These are phyloP conservation scores for Cyprinodon diabolis DNA, from an alignment of 2,797 vertebrate genomes.

Conservation along the genomic window DNA sequence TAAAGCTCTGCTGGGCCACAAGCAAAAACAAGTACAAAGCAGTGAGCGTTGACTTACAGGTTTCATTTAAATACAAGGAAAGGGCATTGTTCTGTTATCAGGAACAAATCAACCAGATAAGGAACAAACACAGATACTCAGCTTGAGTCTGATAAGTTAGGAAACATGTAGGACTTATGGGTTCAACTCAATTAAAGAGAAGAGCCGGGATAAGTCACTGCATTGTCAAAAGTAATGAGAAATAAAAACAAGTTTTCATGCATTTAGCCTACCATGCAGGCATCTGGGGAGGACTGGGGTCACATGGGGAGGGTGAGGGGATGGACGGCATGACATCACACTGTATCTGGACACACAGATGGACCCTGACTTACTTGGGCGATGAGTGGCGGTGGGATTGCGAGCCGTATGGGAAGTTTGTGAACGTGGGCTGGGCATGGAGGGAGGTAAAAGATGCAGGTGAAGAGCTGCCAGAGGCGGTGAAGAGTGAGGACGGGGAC, in stretches of 20 bases:
- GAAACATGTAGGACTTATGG: not conserved
- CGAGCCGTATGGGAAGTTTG: constrained; percentile 77
- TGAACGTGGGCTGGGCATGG: constrained; percentile 81
- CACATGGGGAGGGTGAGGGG: not conserved
- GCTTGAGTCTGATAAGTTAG: constrained; percentile 10
- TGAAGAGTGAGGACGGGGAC: constrained; percentile 78
- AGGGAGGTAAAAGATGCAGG: constrained; percentile 82
- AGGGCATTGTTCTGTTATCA: constrained; percentile 10
- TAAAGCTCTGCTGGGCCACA: constrained; percentile 27
- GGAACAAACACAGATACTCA: constrained; percentile 31
- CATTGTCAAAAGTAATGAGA: constrained; percentile 29
- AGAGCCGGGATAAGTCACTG: constrained; percentile 35
- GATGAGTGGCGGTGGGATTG: constrained; percentile 80
- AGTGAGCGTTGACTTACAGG: constrained; percentile 45
- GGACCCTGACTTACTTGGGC: constrained; percentile 80
- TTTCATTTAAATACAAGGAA: constrained; percentile 10
- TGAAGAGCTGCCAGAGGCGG: constrained; percentile 79
- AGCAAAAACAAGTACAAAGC: constrained; percentile 41
- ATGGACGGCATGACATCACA: constrained; percentile 57
- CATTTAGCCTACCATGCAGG: constrained; percentile 60
- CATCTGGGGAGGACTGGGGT: constrained; percentile 30
- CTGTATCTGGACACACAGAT: constrained; percentile 52
- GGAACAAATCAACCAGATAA: constrained; percentile 27
- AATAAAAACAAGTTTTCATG: constrained; percentile 57
- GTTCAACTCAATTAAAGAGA: not conserved